phyloP scores from a whole-genome alignment of 2,113 vertebrate species.

The Lepisosteus oculatus region DNA sequence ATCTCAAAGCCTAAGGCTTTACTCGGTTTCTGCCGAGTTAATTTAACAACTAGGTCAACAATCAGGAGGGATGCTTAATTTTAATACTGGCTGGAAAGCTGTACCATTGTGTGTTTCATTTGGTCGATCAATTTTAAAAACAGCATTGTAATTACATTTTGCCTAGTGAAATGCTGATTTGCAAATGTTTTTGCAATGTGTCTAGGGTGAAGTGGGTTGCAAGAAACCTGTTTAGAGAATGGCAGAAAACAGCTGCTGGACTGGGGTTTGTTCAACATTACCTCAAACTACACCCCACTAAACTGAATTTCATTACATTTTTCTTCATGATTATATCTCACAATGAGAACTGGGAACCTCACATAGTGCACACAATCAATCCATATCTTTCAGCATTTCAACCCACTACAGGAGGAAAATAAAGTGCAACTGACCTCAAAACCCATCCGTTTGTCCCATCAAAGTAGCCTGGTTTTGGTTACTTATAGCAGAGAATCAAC shows the following conservation, averaged over 20 bases:
- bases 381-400: too few species aligned
- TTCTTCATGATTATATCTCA: too few species aligned
- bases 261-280: neutral
- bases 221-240: too few species aligned
- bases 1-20: neutral
- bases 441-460: conserved; percentile 31
- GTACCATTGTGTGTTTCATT: neutral
- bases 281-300: neutral
- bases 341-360: too few species aligned
- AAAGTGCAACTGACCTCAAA: conserved; percentile 24
- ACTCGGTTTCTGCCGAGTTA: neutral
- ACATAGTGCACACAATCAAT: too few species aligned
- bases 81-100: neutral
- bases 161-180: neutral
- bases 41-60: neutral
- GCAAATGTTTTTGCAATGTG: neutral
- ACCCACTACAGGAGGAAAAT: too few species aligned
- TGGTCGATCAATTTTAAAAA: neutral
- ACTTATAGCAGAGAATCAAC: conserved; percentile 37
- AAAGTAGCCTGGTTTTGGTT: conserved; percentile 32
- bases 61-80: neutral
- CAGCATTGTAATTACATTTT: conserved; percentile 1
- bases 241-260: neutral
- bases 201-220: neutral
- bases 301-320: too few species aligned